Evolutionary conservation across 2,888 invertebrate genomes (phyloP).

Genomic region (Eudemis profundana): DNA sequence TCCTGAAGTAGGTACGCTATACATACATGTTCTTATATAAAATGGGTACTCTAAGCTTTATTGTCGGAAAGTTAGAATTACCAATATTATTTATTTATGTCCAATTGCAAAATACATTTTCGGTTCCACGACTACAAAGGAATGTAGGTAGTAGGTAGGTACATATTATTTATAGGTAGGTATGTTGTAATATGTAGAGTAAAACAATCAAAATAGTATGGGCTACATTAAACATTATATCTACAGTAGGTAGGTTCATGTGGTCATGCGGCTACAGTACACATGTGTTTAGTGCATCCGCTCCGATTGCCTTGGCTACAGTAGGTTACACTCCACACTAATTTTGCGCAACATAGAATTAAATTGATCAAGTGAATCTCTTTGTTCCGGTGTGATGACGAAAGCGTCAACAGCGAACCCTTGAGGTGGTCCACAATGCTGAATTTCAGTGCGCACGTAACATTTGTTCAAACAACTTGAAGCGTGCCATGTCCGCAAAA

Average conservation of each 20-base stretch:
- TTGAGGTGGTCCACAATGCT: constrained; percentile 57
- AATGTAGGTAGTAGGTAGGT: too few species aligned
- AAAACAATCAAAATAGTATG: neutral
- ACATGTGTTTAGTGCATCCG: constrained; percentile 26
- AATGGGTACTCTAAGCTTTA: neutral
- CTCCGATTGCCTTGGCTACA: constrained; percentile 8
- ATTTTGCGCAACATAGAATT: constrained; percentile 67
- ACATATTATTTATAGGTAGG: too few species aligned
- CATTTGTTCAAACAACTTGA: constrained; percentile 74
- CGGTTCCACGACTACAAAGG: too few species aligned
- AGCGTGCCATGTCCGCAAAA: constrained; percentile 69
- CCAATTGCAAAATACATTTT: constrained; percentile 47
- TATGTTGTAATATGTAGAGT: too few species aligned
- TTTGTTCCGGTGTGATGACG: constrained; percentile 64
- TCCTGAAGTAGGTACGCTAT: too few species aligned
- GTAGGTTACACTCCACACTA: constrained; percentile 12
- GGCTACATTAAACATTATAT: too few species aligned
- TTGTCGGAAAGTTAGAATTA: neutral
- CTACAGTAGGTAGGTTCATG: neutral
- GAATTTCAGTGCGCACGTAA: constrained; percentile 61
- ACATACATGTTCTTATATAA: neutral
- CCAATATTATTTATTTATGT: constrained; percentile 10
- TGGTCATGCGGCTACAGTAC: neutral
- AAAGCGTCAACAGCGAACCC: constrained; percentile 55
- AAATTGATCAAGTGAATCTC: constrained; percentile 66